A percentile compares a stretch with the other conserved stretches of the same genome.
Conservation (phyloP, 2,888 invertebrate genomes). For the Leistus spinibarbis region DNA sequence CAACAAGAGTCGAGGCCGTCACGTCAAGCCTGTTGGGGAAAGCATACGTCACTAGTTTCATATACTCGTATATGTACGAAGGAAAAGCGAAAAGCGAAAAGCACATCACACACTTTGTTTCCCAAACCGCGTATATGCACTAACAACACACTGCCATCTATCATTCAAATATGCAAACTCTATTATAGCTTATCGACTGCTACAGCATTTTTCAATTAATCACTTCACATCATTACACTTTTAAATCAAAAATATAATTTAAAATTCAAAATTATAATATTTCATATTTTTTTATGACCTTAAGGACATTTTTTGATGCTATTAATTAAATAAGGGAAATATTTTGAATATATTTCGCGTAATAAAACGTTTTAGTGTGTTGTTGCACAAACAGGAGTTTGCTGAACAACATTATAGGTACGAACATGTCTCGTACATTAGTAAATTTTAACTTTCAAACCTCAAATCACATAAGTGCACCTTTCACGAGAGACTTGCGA, state of each 20-base stretch:
- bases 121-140: not conserved
- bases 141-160: conserved; percentile 21
- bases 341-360: not conserved
- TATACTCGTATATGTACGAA: too few species aligned
- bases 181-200: conserved; percentile 16
- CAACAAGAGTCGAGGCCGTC: too few species aligned
- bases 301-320: too few species aligned
- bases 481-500: not conserved
- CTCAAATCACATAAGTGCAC: not conserved
- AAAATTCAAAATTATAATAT: too few species aligned
- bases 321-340: not conserved
- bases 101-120: conserved; percentile 12
- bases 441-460: not conserved
- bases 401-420: too few species aligned
- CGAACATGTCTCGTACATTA: not conserved
- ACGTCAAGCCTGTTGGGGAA: too few species aligned
- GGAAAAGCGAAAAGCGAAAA: too few species aligned
- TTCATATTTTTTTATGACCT: too few species aligned
- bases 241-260: not conserved
- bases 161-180: conserved; percentile 9
- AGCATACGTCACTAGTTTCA: too few species aligned
- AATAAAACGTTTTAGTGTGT: not conserved
- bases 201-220: conserved; percentile 18
- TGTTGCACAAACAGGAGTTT: too few species aligned
- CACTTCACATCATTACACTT: conserved; percentile 17